Conservation (phyloP, 2,797 vertebrate species). For the Gadopsis marmoratus region DNA sequence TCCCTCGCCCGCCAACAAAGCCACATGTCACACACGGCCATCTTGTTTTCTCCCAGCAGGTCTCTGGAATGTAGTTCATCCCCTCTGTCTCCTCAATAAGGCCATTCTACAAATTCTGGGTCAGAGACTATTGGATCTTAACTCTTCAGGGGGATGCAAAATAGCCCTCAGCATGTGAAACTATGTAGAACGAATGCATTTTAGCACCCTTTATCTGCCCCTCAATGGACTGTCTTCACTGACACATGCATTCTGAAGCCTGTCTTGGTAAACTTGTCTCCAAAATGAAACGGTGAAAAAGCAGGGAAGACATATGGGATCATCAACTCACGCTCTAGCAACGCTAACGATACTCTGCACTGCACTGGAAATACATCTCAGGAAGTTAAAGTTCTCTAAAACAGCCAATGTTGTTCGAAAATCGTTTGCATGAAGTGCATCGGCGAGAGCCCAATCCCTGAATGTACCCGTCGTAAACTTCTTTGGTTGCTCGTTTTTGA, state of each 20-base stretch:
- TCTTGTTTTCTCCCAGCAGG: constrained; percentile 83
- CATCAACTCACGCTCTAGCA: constrained; percentile 41
- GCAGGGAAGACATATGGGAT: constrained; percentile 60
- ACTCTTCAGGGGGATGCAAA: constrained; percentile 76
- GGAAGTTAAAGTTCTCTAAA: constrained; percentile 39
- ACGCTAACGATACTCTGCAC: constrained; percentile 16
- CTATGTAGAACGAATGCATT: constrained; percentile 81
- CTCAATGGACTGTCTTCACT: constrained; percentile 69
- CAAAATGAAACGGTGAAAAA: constrained; percentile 67
- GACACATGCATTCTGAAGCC: constrained; percentile 61
- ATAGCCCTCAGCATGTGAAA: constrained; percentile 77
- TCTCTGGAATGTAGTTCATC: constrained; percentile 80
- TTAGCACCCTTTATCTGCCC: constrained; percentile 65
- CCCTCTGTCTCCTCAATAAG: constrained; percentile 72
- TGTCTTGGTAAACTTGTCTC: constrained; percentile 72
- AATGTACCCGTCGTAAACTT: constrained; percentile 65
- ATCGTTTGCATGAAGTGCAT: constrained; percentile 55
- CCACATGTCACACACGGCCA: constrained; percentile 83
- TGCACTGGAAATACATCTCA: constrained; percentile 30
- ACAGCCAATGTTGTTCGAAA: constrained; percentile 38
- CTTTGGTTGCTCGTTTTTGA: constrained; percentile 76
- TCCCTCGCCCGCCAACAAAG: constrained; percentile 83
- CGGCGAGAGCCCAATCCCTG: constrained; percentile 50
- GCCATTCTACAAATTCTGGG: constrained; percentile 76
- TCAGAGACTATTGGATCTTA: constrained; percentile 81